A percentile compares a stretch with the other conserved stretches of the same genome.
These are phyloP conservation scores for Volucella bombylans DNA, from an alignment of 2,888 invertebrate genomes.

Conservation along the genomic window DNA sequence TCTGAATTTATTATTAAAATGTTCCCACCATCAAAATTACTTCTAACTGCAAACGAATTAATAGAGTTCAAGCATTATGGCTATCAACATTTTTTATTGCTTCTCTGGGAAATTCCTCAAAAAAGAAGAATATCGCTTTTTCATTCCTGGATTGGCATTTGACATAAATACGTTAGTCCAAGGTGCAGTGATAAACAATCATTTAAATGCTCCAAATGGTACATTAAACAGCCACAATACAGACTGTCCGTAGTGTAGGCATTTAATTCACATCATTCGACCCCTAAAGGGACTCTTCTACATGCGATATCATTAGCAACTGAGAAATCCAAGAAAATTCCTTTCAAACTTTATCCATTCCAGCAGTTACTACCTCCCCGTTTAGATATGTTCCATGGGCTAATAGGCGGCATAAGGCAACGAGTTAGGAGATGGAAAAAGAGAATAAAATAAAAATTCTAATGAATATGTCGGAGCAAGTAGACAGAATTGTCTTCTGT, in stretches of 20 bases:
- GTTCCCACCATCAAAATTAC: no score
- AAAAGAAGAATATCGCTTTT: no score
- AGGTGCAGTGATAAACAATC: no score
- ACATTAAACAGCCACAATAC: neutral
- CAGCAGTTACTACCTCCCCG: neutral
- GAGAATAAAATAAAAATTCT: slow-evolving; percentile 10
- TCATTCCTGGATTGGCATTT: no score
- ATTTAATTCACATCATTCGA: neutral
- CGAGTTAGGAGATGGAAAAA: neutral
- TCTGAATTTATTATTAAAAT: no score
- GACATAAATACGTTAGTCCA: no score
- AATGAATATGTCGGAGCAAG: slow-evolving; percentile 38
- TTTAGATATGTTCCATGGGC: neutral
- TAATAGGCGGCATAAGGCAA: neutral
- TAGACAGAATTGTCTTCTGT: neutral
- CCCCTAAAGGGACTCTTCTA: neutral
- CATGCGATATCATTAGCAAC: slow-evolving; percentile 15
- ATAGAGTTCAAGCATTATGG: no score
- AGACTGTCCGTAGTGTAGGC: neutral
- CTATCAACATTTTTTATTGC: no score
- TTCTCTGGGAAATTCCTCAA: no score
- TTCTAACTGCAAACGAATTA: no score
- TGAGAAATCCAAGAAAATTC: neutral
- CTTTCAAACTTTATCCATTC: neutral
- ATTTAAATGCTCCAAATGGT: no score